A percentile compares a stretch with the other conserved stretches of the same genome.
phyloP scores from a whole-genome alignment of 2,888 invertebrate genomes.

The Minunthozetes semirufus region DNA sequence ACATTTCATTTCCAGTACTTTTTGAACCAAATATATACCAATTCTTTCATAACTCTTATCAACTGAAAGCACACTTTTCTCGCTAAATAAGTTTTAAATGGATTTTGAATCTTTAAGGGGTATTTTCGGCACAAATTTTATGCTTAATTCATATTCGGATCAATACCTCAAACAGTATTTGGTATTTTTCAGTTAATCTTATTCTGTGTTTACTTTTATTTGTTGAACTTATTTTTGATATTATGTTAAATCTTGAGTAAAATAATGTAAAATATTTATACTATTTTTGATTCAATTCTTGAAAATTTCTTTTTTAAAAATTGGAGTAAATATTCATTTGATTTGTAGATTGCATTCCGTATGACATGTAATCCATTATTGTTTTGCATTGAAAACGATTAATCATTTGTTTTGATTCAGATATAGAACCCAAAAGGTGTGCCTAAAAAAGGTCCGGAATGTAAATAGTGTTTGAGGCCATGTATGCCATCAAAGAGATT shows the following conservation, averaged over 20 bases:
- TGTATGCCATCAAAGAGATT: background rate
- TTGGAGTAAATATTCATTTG: too few relatives aligned
- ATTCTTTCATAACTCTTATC: conserved; percentile 1
- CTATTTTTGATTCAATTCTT: too few relatives aligned
- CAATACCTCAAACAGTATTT: background rate
- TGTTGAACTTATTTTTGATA: too few relatives aligned
- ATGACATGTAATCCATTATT: background rate
- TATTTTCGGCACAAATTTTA: background rate
- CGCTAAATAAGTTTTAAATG: background rate
- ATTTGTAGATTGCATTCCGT: background rate
- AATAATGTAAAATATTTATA: too few relatives aligned
- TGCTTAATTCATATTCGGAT: background rate
- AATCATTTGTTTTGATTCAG: background rate
- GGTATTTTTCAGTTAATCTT: background rate
- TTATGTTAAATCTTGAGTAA: too few relatives aligned
- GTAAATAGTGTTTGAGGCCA: background rate
- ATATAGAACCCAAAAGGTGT: background rate
- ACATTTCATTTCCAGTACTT: background rate
- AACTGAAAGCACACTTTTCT: conserved; percentile 6
- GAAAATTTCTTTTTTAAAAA: too few relatives aligned
- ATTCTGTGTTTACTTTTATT: too few relatives aligned
- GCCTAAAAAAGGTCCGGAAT: background rate
- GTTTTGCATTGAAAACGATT: background rate
- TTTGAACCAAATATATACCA: background rate
- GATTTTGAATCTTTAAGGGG: background rate